A percentile compares a stretch with the other conserved stretches of the same genome.
phyloP scores from a whole-genome alignment of 1,140 invertebrate species.

The Mamestra configurata region DNA sequence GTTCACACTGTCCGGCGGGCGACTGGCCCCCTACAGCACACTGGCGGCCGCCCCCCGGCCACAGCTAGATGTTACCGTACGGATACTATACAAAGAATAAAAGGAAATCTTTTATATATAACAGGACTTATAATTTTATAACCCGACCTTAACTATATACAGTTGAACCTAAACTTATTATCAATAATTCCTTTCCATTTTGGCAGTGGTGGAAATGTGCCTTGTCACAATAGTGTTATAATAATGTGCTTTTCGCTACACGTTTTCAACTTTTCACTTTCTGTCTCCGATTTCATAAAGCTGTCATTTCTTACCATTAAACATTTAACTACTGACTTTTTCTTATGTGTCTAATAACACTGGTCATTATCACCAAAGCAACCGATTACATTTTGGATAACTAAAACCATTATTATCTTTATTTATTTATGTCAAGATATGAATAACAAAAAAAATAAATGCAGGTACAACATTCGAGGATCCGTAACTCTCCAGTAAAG shows the following conservation, averaged over 20 bases:
- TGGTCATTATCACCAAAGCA: constrained; percentile 67
- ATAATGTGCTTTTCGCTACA: constrained; percentile 66
- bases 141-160: constrained; percentile 56
- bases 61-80: constrained; percentile 68
- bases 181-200: constrained; percentile 66
- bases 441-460: constrained; percentile 87
- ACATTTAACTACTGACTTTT: constrained; percentile 84
- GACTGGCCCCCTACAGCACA: neutral
- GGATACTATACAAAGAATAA: constrained; percentile 83
- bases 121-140: constrained; percentile 79
- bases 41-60: constrained; percentile 59
- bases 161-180: constrained; percentile 44
- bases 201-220: constrained; percentile 89
- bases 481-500: constrained; percentile 86
- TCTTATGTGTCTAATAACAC: constrained; percentile 76
- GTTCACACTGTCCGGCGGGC: constrained; percentile 44
- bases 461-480: constrained; percentile 89
- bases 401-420: constrained; percentile 80
- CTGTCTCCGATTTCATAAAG: constrained; percentile 82
- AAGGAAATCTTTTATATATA: constrained; percentile 72
- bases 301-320: constrained; percentile 81
- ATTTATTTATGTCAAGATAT: constrained; percentile 84
- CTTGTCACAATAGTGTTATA: constrained; percentile 78
- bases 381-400: constrained; percentile 79
- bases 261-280: constrained; percentile 43